A percentile compares a stretch with the other conserved stretches of the same genome.
phyloP scores from a whole-genome alignment of 1,140 invertebrate species.

The Babylonia areolata region DNA sequence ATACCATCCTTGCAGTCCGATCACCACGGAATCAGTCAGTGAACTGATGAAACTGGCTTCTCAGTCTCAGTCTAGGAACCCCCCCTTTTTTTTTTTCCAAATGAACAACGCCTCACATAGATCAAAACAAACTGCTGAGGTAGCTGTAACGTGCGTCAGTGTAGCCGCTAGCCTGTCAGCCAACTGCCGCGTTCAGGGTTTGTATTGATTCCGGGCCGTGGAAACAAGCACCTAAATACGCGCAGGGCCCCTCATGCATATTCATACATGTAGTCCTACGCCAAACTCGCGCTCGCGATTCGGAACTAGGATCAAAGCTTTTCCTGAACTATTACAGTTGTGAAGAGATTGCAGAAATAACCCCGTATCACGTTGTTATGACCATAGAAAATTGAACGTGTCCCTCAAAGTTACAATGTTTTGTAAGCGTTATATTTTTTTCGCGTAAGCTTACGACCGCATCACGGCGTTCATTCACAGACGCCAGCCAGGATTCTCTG shows the following conservation, averaged over 20 bases:
- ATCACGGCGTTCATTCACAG: not conserved
- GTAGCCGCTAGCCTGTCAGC: not conserved
- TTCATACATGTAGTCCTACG: not conserved
- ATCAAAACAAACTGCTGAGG: conserved; percentile 2
- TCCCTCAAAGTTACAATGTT: no score
- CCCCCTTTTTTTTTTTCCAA: no score
- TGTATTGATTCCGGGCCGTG: not conserved
- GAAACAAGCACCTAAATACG: not conserved
- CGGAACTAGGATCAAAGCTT: not conserved
- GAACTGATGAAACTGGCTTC: no score
- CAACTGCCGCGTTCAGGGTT: not conserved
- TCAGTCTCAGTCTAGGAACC: no score
- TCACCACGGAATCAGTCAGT: no score
- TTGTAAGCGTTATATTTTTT: not conserved
- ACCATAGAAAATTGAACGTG: no score
- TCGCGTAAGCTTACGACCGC: not conserved
- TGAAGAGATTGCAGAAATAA: no score
- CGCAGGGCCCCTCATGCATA: not conserved
- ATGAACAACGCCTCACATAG: not conserved
- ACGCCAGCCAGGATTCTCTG: not conserved
- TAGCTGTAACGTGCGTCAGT: not conserved
- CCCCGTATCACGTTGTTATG: no score
- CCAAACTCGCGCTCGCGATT: not conserved
- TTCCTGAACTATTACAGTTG: no score
- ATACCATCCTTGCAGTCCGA: not conserved